A percentile compares a stretch with the other conserved stretches of the same genome.
phyloP scores from a whole-genome alignment of 2,797 vertebrate genomes.

The Euphonia xanthogaster region DNA sequence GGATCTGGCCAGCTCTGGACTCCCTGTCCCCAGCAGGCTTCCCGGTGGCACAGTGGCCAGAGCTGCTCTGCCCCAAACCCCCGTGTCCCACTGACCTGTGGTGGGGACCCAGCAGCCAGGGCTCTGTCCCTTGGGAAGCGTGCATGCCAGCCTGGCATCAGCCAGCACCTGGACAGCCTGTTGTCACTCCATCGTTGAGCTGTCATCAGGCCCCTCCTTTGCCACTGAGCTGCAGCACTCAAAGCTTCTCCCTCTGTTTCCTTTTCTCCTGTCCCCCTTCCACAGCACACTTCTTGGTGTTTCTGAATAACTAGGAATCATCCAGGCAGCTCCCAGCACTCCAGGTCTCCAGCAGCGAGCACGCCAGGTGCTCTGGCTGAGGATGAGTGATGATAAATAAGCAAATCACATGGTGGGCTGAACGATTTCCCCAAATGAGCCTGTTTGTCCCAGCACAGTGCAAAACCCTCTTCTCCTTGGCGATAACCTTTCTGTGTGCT shows the following conservation, averaged over 20 bases:
- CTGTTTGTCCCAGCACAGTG: slow-evolving; percentile 67
- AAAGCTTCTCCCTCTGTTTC: not conserved
- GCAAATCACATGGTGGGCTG: slow-evolving; percentile 46
- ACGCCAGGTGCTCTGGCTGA: slow-evolving; percentile 39
- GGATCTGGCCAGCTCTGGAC: not conserved
- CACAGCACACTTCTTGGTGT: not conserved
- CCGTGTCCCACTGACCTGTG: not conserved
- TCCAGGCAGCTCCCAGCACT: slow-evolving; percentile 34
- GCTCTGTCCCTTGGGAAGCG: not conserved
- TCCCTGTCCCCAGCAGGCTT: not conserved
- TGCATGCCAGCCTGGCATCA: not conserved
- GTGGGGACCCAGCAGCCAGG: not conserved
- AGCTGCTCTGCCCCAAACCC: not conserved
- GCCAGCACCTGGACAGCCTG: not conserved
- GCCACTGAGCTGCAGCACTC: not conserved
- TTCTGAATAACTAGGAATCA: not conserved
- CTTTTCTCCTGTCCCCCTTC: slow-evolving; percentile 27
- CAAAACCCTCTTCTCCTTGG: slow-evolving; percentile 67
- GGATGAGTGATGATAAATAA: slow-evolving; percentile 45
- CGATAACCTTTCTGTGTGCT: slow-evolving; percentile 83
- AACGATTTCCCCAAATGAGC: slow-evolving; percentile 67
- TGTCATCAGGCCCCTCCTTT: slow-evolving; percentile 11
- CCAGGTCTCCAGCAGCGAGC: slow-evolving; percentile 9
- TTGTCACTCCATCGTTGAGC: not conserved
- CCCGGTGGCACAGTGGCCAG: not conserved